Base-by-base conservation (phyloP, 2,888 invertebrate species). In the Drosophila sordidapex region DNA sequence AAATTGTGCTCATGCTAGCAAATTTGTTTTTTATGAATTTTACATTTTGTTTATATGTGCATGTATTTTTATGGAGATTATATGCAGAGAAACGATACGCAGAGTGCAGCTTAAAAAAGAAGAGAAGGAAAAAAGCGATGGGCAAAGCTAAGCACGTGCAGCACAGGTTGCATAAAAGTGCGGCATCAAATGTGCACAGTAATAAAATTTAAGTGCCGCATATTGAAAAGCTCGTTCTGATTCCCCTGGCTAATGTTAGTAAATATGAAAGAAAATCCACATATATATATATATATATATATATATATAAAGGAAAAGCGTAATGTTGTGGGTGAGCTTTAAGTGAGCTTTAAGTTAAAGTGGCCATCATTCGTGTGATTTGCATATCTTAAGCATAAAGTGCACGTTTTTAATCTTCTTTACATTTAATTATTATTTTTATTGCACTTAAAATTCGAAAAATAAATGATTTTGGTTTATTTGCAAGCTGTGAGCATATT, bases 141-240 rank as follows among this genome's bases (percentile, higher is more conserved):
- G 15, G 25, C 25, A 15, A 46, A 25, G 46, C 25, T 25, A 46
- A 63, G 68, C 69, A 71, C 82, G 75, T 79, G 81, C 80, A 60
- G 48, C 67, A 68, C 80, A 82, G 76, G 76, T 76, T 75, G 79
- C 79, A 80, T 62, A 60, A 59, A 70, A 75, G 60, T 67, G 57
- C 53, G 68, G 69, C 61, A 49, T 64, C 78, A 79, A 79, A 81
- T 76, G 70, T 83, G 81, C 76, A 81, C 52, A 75, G 82, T 78
- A 82, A 83, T 83, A 82, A 74, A 80, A 82, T 77, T 83, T 82
- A 82, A 82, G 74, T 80, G 73, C 70, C 81, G 78, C 76, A 83
- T 83, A 82, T 82, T 81, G 83, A 81, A 82, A 81, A 78, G 76
- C 65, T 76, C 62, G 35, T 68, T 60, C 76, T 63, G 80, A 80